A percentile compares a stretch with the other conserved stretches of the same genome.
phyloP scores from a whole-genome alignment of 2,797 vertebrate species.

The Sternarchorhynchus goeldii region DNA sequence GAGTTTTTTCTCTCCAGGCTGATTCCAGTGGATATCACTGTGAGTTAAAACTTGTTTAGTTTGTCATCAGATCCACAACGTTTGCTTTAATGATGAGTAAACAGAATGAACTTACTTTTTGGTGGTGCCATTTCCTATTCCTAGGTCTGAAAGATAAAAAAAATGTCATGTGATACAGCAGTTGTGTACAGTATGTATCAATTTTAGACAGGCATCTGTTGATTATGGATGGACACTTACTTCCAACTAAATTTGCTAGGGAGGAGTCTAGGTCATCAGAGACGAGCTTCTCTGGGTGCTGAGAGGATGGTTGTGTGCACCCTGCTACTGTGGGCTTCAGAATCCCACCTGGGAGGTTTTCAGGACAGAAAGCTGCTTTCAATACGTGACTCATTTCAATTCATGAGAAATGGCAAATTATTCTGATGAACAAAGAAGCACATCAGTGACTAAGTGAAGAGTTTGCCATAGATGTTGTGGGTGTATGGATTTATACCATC shows the following conservation, averaged over 20 bases:
- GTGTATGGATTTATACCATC: conserved; percentile 78
- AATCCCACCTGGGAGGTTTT: conserved; percentile 90
- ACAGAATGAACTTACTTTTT: conserved; percentile 86
- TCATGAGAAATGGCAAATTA: too few species aligned
- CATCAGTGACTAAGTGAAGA: not conserved
- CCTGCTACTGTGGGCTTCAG: conserved; percentile 94
- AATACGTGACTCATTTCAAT: not conserved
- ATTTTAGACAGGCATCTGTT: not conserved
- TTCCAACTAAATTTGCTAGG: conserved; percentile 97
- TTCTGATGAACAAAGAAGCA: too few species aligned
- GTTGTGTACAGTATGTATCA: not conserved
- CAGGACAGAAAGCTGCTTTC: conserved; percentile 23
- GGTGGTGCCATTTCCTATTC: conserved; percentile 97
- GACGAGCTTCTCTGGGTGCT: conserved; percentile 90
- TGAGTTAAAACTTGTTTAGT: not conserved
- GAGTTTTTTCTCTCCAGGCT: conserved; percentile 96
- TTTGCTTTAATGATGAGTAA: not conserved
- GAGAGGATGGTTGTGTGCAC: conserved; percentile 82
- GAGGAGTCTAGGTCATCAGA: conserved; percentile 98
- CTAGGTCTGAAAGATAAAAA: conserved; percentile 80
- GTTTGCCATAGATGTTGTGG: not conserved
- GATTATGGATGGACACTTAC: conserved; percentile 77
- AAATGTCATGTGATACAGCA: not conserved
- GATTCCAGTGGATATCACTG: conserved; percentile 99
- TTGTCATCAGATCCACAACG: conserved; percentile 30